Evolutionary conservation across 2,888 invertebrate species (phyloP), one percentile per base, ranked within the genome.

Genomic region (Eudasyphora cyanicolor): DNA sequence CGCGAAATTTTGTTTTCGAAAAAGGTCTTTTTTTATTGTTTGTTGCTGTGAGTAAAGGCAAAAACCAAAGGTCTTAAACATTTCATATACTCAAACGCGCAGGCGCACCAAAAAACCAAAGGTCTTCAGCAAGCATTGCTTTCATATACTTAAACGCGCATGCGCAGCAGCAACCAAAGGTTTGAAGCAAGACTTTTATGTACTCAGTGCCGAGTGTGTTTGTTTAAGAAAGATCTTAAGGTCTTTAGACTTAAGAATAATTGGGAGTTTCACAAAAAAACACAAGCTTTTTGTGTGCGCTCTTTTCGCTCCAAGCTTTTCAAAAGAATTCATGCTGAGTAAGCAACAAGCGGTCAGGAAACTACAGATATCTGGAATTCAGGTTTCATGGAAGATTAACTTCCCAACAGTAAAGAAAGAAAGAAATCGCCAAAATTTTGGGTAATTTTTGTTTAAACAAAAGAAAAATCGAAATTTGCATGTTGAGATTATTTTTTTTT

Each of bases 301-400:
- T 76, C 27, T n/a, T 12, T 70, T 0, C 42, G 38, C 35, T 19
- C 14, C n/a, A 14, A 78, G 64, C 51, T 64, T 75, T 62, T 8
- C 21, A 24, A 71, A 79, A 60, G 70, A 78, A 74, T 79, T 86
- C 86, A 78, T 81, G 84, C 86, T 85, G 86, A 29, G 86, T 74
- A 35, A 32, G 71, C 38, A 70, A 75, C 49, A 69, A 54, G n/a
- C n/a, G n/a, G n/a, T n/a, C n/a, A n/a, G 32, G 38, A 51, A 54
- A 67, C 19, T 62, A 64, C 54, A 70, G 19, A 62, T 19, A 42
- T 60, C 64, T 71, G 64, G 57, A 54, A 70, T 70, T 85, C 82
- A 78, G 83, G 85, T 86, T 86, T 84, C 67, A 83, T 82, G 74
- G 76, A 83, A 82, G 85, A 85, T 84, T 84, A 78, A 85, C 82